Conservation (phyloP, 2,888 invertebrate genomes). For the Lasioglossum lativentre region DNA sequence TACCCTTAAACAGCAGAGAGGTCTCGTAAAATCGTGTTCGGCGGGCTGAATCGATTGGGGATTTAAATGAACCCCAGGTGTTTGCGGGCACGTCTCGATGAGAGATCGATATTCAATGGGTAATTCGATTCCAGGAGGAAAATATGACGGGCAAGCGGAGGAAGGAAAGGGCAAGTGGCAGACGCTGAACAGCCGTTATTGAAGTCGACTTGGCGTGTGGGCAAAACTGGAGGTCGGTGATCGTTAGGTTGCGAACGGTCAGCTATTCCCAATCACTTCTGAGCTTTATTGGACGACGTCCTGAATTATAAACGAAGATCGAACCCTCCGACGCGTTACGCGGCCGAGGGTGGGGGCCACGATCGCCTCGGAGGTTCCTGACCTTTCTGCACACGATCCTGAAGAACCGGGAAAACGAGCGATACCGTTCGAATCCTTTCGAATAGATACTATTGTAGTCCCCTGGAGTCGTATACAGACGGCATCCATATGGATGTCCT, state of each 20-base stretch:
- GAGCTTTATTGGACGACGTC: conserved; percentile 80
- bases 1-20: background rate
- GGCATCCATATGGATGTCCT: background rate
- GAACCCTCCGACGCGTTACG: conserved; percentile 70
- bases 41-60: background rate
- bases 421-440: conserved; percentile 9
- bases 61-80: background rate
- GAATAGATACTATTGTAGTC: background rate
- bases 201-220: conserved; percentile 67
- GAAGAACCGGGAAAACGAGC: conserved; percentile 45
- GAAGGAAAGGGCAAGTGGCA: conserved; percentile 52
- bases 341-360: conserved; percentile 7
- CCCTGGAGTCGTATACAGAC: background rate
- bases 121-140: background rate
- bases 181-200: conserved; percentile 50
- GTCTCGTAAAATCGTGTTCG: background rate
- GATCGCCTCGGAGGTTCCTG: conserved; percentile 59
- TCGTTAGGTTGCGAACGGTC: conserved; percentile 73
- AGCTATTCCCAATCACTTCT: conserved; percentile 78
- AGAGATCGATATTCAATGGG: background rate
- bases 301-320: conserved; percentile 80
- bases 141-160: background rate
- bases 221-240: conserved; percentile 69
- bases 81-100: background rate
- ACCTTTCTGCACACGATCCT: conserved; percentile 61